Evolutionary conservation across 2,888 invertebrate species (phyloP).

Genomic region (Sicus ferrugineus): DNA sequence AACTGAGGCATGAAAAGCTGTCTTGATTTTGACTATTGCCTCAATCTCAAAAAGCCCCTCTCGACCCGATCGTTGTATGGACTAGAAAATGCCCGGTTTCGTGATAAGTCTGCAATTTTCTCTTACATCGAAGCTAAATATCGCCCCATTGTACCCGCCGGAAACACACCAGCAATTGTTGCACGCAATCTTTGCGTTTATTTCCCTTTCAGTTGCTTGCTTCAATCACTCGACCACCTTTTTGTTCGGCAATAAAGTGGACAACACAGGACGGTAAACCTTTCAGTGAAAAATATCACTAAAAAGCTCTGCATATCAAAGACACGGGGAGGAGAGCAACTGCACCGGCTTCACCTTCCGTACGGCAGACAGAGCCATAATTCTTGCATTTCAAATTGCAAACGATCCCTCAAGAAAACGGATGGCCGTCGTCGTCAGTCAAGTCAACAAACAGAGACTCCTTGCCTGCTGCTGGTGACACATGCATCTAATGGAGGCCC

Average conservation of each 20-base stretch:
- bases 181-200: slow-evolving; percentile 22
- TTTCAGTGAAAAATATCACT: background rate
- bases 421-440: slow-evolving; percentile 29
- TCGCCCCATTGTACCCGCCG: slow-evolving; percentile 6
- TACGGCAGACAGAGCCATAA: slow-evolving; percentile 20
- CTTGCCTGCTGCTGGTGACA: background rate
- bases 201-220: slow-evolving; percentile 10
- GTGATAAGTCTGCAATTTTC: too few species aligned
- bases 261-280: slow-evolving; percentile 2
- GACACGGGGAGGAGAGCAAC: background rate
- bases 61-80: too few species aligned
- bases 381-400: slow-evolving; percentile 35
- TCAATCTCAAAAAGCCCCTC: too few species aligned
- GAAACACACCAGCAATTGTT: slow-evolving; percentile 22
- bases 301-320: background rate
- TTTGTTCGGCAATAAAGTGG: slow-evolving; percentile 17
- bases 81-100: too few species aligned
- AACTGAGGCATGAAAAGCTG: too few species aligned
- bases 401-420: slow-evolving; percentile 35
- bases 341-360: background rate
- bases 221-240: slow-evolving; percentile 2
- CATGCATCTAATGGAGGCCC: slow-evolving; percentile 16
- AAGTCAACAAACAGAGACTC: slow-evolving; percentile 19
- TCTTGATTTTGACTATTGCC: too few species aligned
- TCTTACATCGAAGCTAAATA: too few species aligned